Evolutionary conservation across 2,797 vertebrate genomes (phyloP), one percentile per base, ranked within the genome.

Genomic region (Acanthopagrus latus): DNA sequence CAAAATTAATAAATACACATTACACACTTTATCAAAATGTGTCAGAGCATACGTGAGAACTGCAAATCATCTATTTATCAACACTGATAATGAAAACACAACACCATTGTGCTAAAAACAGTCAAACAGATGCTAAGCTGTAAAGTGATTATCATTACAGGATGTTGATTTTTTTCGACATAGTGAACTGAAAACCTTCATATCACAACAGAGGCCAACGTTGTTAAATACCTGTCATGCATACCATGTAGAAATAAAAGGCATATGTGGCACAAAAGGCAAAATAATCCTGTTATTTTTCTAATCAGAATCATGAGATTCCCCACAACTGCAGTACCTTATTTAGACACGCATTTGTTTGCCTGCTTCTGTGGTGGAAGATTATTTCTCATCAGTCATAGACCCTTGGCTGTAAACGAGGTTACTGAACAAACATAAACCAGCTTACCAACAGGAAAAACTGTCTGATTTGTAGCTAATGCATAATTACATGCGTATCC

Each of bases 1-100:
- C 71, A 91, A 91, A 92, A 90, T 75, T 51, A 90, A 90, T 89
- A 90, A 92, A 90, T 90, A 92, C 67, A 88, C 80, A 83, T 68
- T 76, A 83, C 71, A 43, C 71, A 21, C 89, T 89, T 83, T 86
- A 74, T 69, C 57, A 86, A 80, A 84, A 81, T 81, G 82, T 84
- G 79, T 25, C 43, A 89, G 48, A 74, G 79, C 44, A 65, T 29
- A 73, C 3, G 25, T 77, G 60, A 76, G 4, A 87, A 73, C 33
- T 54, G 20, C 43, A 78, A 81, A 70, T 72, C 23, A 69, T 57
- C 29, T 63, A 68, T 38, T 72, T 23, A 66, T 51, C 16, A 76
- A 51, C 21, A 44, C 46, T 68, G 64, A 48, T 38, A 21, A 67
- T 47, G 21, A 78, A 38, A 74, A 64, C 50, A 72, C 46, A 77